Conservation (phyloP, 2,797 vertebrate species). For the Fringilla coelebs region DNA sequence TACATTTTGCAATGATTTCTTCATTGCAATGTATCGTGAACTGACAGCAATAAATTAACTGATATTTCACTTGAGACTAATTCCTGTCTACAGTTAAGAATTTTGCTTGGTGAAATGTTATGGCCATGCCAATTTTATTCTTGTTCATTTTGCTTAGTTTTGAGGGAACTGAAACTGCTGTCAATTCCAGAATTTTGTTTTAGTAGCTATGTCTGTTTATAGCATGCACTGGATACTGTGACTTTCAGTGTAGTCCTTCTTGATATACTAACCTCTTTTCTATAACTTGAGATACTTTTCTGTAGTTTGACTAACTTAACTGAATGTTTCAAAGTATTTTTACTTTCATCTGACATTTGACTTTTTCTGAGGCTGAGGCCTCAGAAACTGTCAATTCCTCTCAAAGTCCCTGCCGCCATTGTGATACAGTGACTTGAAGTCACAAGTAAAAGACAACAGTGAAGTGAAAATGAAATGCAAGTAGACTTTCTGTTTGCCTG, state of each 20-base stretch:
- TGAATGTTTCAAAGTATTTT: not conserved
- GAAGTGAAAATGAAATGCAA: not conserved
- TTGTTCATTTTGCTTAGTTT: constrained; percentile 17
- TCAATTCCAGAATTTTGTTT: not conserved
- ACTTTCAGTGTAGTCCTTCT: not conserved
- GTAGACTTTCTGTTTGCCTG: not conserved
- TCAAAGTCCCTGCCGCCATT: not conserved
- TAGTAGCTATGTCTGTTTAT: not conserved
- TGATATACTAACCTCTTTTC: not conserved
- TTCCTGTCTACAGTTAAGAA: not conserved
- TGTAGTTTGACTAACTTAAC: not conserved
- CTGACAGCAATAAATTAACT: constrained; percentile 4
- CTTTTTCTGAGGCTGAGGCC: not conserved
- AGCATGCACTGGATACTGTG: not conserved
- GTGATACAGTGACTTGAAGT: not conserved
- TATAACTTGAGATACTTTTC: not conserved
- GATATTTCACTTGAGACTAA: constrained; percentile 21
- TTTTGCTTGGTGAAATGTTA: not conserved
- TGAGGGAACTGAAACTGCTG: not conserved
- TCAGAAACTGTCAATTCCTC: not conserved
- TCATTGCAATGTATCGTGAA: constrained; percentile 1
- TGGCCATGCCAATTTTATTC: constrained; percentile 2
- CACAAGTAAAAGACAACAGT: not conserved
- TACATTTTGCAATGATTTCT: constrained; percentile 20
- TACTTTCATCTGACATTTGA: not conserved